A percentile compares a stretch with the other conserved stretches of the same genome.
These are phyloP conservation scores for Australoheros facetus DNA, from an alignment of 2,797 vertebrate genomes.

Conservation along the genomic window DNA sequence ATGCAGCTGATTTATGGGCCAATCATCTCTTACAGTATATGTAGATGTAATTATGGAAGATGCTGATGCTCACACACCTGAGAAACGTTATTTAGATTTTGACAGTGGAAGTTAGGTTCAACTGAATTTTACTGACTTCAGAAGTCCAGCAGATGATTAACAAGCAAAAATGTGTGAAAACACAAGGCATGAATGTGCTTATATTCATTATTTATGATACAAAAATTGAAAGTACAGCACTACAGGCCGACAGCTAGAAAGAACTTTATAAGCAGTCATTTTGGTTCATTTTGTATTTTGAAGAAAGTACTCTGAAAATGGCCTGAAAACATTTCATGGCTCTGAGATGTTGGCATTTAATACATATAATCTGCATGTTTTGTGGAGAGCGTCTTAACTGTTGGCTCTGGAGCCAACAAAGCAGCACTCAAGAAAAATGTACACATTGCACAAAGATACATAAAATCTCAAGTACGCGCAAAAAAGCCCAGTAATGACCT, in stretches of 20 bases:
- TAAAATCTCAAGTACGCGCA: background rate
- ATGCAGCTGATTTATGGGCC: background rate
- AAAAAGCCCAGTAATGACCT: background rate
- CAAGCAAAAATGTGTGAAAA: background rate
- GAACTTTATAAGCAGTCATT: background rate
- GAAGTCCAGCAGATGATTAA: background rate
- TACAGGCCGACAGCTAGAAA: too few relatives aligned
- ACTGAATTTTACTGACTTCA: background rate
- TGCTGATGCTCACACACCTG: background rate
- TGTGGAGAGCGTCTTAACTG: background rate
- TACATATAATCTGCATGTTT: background rate
- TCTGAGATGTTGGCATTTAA: background rate
- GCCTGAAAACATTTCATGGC: background rate
- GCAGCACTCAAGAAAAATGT: background rate
- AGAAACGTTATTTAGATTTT: background rate
- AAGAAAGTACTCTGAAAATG: background rate
- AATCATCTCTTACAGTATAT: background rate
- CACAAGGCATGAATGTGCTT: background rate
- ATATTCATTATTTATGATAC: background rate
- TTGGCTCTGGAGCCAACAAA: background rate
- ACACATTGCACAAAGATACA: background rate
- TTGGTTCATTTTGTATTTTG: conserved; percentile 8
- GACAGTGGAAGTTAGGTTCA: background rate
- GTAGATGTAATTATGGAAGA: background rate
- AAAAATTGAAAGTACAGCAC: background rate